These are phyloP conservation scores for Enteromius trimaculatus DNA, from an alignment of 2,797 vertebrate species.

Conservation along the genomic window DNA sequence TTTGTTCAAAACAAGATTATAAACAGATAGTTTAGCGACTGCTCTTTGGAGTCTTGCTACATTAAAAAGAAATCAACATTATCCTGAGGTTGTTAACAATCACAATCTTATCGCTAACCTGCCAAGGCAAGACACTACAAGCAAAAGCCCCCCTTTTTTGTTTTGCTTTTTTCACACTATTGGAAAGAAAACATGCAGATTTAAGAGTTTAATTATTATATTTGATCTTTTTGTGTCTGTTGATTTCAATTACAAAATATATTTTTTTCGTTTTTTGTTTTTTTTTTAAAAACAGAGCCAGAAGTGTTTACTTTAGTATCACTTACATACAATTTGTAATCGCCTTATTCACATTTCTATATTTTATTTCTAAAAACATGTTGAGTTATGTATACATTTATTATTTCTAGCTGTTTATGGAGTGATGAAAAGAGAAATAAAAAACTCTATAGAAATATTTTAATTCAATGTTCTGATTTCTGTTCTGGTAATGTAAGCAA, in stretches of 20 bases:
- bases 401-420: neutral
- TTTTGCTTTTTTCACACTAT: neutral
- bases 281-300: neutral
- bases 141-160: neutral
- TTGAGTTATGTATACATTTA: neutral
- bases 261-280: neutral
- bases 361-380: neutral
- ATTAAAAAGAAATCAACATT: constrained; percentile 71
- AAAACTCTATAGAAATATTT: neutral
- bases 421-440: neutral
- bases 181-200: neutral
- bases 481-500: neutral
- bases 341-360: neutral
- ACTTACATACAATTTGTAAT: neutral
- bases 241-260: neutral
- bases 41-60: constrained; percentile 74
- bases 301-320: neutral
- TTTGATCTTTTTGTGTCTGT: neutral
- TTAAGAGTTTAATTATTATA: neutral
- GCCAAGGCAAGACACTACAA: constrained; percentile 34
- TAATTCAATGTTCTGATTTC: neutral
- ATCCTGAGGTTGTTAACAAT: constrained; percentile 81
- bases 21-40: constrained; percentile 57
- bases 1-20: constrained; percentile 60
- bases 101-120: constrained; percentile 59